Base-by-base conservation (phyloP, 1,140 invertebrate species). In the Ostrea denselamellosa region DNA sequence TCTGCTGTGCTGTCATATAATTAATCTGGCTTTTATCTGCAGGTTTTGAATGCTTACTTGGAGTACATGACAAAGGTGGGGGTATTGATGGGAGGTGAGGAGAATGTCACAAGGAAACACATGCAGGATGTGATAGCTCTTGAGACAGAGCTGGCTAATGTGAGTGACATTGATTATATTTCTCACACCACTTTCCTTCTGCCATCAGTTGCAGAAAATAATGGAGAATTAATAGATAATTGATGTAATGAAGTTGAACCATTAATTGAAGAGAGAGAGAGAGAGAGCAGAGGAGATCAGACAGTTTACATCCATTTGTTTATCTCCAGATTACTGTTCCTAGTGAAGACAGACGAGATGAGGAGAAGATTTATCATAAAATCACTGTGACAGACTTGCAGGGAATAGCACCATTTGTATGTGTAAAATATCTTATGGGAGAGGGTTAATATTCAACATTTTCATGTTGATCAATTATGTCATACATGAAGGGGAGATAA, bases 21-120 rank as follows among this genome's bases (percentile, higher is more conserved):
- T 62, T 17, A 62, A 34, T 44, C 17, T 53, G 9, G 25, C 28
- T 2, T 28, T 81, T 81, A 5, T 53, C 8, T 83, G 52, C 97
- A 98, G 96, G 96, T 98, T 14, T 94, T 98, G 53, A 95, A 96
- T 14, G 98, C 98, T 0, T 99, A 98, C 93, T 95, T 98, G 88
- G 97, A 98, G 68, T 99, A 98, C 94, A 99, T 99, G 98, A 98
- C 97, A 0, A 97, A 98, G 90, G 97, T 99, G 83, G 97, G 98
- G 0, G 96, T 97, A 0, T 95, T 98, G 2, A 96, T 99, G 56
- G 98, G 98, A 19, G 98, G 97, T 0, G 97, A 98, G 90, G 96
- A 97, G 92, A 97, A 97, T 12, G 95, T 96, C 1, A 97, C 0
- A 95, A 95, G 89, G 77, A 87, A 93, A 97, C 98, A 7, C 95